Evolutionary conservation across 2,113 vertebrate genomes (phyloP).

Genomic region (Saccopteryx bilineata): DNA sequence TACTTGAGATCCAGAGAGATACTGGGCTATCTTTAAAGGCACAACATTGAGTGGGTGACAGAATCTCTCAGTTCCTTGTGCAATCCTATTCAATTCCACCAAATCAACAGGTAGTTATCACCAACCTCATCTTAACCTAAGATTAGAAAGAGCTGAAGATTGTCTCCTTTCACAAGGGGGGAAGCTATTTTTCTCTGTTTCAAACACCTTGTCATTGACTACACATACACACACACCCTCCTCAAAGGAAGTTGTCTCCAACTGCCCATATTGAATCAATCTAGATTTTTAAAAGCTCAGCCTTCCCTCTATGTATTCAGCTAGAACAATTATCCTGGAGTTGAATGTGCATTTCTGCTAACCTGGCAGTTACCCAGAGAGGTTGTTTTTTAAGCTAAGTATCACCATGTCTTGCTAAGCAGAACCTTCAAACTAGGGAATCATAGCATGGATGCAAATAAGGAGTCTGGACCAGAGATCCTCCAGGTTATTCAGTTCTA

Average conservation of each 20-base stretch:
- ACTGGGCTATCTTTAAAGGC: background rate
- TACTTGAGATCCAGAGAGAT: background rate
- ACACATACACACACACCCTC: background rate
- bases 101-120: slow-evolving; percentile 33
- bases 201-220: background rate
- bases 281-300: slow-evolving; percentile 19
- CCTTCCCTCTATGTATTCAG: background rate
- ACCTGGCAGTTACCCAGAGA: background rate
- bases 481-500: background rate
- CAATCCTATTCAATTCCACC: background rate
- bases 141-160: background rate
- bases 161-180: background rate
- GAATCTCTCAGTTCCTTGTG: slow-evolving; percentile 10
- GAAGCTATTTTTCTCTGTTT: background rate
- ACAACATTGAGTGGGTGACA: background rate
- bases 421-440: background rate
- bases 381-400: background rate
- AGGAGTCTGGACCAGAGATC: background rate
- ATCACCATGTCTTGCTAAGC: slow-evolving; percentile 11
- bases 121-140: background rate
- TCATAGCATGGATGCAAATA: background rate
- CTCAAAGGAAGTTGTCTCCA: slow-evolving; percentile 26
- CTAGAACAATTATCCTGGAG: background rate
- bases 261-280: background rate
- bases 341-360: slow-evolving; percentile 20